Evolutionary conservation across 1,140 invertebrate genomes (phyloP), one percentile per base, ranked within the genome.

Genomic region (Leptonema lineaticorne): DNA sequence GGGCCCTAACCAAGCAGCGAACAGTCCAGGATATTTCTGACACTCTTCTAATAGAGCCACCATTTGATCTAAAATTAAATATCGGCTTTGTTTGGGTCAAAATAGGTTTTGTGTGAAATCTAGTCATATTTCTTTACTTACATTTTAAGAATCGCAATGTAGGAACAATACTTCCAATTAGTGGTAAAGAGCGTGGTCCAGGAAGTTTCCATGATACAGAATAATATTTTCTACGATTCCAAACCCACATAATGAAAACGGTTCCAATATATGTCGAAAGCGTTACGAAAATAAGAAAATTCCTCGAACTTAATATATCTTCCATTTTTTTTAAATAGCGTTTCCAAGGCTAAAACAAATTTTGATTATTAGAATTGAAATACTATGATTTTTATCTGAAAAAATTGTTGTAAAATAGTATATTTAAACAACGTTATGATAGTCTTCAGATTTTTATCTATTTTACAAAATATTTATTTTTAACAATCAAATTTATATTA

Each of bases 171-270:
- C 29, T 29, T 22, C 62, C 62, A 2, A 64, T 16, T 41, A 64
- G 14, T 1, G 62, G 62, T 1, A 64, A 28, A 5, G 62, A 37
- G 11, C 50, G 0, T 4, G 62, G 62, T 29, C 62, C 62, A 20
- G 45, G 62, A n/a, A 64, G 27, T 29, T 30, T 48, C 22, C 27
- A 48, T 7, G 62, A 64, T n/a, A 50, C 3, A 1, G 29, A 5
- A 26, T 64, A 64, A n/a, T 29, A 16, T 6, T 50, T 28, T 30
- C 45, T 24, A 22, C 24, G n/a, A n/a, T 27, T 26, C 62, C 62
- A 64, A 16, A 64, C 45, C 62, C 41, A 64, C 30, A 50, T 48
- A n/a, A 64, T 53, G 8, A 22, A 4, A 53, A 18, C 2, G 48
- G 2, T 22, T 53, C 24, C 48, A 20, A 53, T 53, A 16, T 18